Evolutionary conservation across 1,140 invertebrate species (phyloP).

Genomic region (Neodiprion virginianus): DNA sequence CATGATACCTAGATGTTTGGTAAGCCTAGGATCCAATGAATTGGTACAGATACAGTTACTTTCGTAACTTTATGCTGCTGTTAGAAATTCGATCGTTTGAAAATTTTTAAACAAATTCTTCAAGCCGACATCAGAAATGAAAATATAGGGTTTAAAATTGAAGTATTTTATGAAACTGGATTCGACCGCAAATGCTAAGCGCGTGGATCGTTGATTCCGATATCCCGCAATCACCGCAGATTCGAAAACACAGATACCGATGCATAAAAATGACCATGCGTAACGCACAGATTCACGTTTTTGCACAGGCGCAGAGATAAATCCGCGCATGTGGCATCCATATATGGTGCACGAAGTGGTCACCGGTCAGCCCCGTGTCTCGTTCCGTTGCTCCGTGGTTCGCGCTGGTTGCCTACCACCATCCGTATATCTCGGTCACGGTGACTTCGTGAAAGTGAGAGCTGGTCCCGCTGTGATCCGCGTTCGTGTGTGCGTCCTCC

Average conservation of each 20-base stretch:
- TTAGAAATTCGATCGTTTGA: no score
- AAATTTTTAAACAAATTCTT: no score
- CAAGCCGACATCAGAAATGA: no score
- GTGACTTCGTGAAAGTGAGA: slow-evolving; percentile 61
- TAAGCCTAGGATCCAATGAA: no score
- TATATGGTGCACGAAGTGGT: slow-evolving; percentile 39
- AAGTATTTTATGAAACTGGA: no score
- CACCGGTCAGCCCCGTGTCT: slow-evolving; percentile 35
- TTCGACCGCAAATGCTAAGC: background rate
- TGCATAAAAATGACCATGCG: background rate
- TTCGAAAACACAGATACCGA: background rate
- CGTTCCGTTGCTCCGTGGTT: slow-evolving; percentile 8
- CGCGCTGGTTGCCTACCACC: slow-evolving; percentile 32
- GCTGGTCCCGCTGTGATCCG: slow-evolving; percentile 36
- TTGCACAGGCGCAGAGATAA: background rate
- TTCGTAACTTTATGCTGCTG: no score
- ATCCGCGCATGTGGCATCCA: slow-evolving; percentile 27
- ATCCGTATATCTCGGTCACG: slow-evolving; percentile 60
- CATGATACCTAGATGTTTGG: no score
- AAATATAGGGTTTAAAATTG: no score
- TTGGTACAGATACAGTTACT: no score
- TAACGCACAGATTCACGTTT: background rate
- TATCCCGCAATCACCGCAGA: slow-evolving; percentile 14
- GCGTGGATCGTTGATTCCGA: slow-evolving; percentile 15
- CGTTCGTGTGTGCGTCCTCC: slow-evolving; percentile 2